phyloP scores from a whole-genome alignment of 2,113 vertebrate genomes.

The Festucalex cinctus region DNA sequence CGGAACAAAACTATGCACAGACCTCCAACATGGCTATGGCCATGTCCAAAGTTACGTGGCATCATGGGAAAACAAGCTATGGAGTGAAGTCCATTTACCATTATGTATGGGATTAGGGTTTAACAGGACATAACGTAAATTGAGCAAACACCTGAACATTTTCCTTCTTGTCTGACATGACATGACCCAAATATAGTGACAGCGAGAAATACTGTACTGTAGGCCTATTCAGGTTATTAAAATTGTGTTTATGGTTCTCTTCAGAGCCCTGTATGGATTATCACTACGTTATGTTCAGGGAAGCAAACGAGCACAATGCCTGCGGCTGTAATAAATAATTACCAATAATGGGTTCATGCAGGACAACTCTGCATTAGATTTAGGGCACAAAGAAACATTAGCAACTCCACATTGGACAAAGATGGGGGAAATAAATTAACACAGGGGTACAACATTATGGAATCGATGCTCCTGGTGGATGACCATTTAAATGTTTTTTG shows the following conservation, averaged over 20 bases:
- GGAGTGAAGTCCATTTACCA: too few species aligned
- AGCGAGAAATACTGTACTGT: constrained; percentile 24
- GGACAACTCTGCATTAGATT: constrained; percentile 50
- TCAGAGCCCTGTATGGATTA: constrained; percentile 45
- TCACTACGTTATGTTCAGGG: constrained; percentile 58
- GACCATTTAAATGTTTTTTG: too few species aligned
- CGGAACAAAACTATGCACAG: too few species aligned
- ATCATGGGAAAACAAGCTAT: too few species aligned
- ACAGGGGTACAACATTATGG: constrained; percentile 12
- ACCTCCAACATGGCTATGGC: too few species aligned
- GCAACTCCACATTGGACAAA: constrained; percentile 38
- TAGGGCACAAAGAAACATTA: constrained; percentile 44
- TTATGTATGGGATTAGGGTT: neutral
- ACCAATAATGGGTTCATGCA: constrained; percentile 58
- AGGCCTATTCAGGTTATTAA: constrained; percentile 27
- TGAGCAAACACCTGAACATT: constrained; percentile 21
- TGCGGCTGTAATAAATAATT: constrained; percentile 69
- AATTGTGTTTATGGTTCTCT: constrained; percentile 33
- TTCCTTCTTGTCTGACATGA: constrained; percentile 4
- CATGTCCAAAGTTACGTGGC: too few species aligned
- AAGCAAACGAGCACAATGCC: constrained; percentile 44
- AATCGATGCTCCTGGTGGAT: too few species aligned
- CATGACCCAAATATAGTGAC: constrained; percentile 46
- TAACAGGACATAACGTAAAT: constrained; percentile 8
- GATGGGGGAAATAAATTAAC: constrained; percentile 46